Percentiles rank a stretch among this genome's conserved stretches.
phyloP scores from a whole-genome alignment of 2,797 vertebrate genomes.

The Parambassis ranga region DNA sequence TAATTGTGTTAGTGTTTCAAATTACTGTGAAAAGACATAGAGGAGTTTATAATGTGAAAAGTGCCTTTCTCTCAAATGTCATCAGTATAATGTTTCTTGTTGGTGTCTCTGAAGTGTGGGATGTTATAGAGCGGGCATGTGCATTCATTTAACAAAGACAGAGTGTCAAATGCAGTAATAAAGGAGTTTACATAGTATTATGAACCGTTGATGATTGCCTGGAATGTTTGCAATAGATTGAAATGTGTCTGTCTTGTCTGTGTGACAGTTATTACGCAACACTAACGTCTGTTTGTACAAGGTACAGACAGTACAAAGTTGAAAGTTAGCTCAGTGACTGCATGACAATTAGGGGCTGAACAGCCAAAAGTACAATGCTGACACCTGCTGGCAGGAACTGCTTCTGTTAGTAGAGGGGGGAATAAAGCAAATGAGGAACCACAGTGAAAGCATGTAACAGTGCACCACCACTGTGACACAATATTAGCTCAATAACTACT shows the following conservation, averaged over 20 bases:
- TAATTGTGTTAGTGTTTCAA: constrained; percentile 23
- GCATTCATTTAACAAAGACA: constrained; percentile 29
- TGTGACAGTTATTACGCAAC: constrained; percentile 22
- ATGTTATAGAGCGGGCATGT: constrained; percentile 23
- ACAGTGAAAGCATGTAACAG: background rate
- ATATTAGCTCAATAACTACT: background rate
- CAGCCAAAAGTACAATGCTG: constrained; percentile 30
- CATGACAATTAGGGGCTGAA: background rate
- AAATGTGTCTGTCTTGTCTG: background rate
- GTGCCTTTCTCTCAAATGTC: constrained; percentile 52
- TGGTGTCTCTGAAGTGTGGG: constrained; percentile 3
- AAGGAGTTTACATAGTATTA: constrained; percentile 17
- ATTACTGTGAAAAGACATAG: constrained; percentile 29
- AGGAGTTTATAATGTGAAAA: constrained; percentile 43
- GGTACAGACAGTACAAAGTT: background rate
- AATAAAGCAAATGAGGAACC: background rate
- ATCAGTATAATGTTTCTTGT: constrained; percentile 9
- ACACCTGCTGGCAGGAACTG: constrained; percentile 49
- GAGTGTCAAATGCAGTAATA: constrained; percentile 39
- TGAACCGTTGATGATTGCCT: background rate
- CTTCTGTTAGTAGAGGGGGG: too few species aligned
- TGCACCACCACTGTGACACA: background rate
- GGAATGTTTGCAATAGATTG: background rate
- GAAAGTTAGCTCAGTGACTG: background rate
- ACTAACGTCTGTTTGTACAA: constrained; percentile 10